Evolutionary conservation across 37 sponge, comb jelly and placozoan species (phyloP).

Genomic region (Bolinopsis microptera): DNA sequence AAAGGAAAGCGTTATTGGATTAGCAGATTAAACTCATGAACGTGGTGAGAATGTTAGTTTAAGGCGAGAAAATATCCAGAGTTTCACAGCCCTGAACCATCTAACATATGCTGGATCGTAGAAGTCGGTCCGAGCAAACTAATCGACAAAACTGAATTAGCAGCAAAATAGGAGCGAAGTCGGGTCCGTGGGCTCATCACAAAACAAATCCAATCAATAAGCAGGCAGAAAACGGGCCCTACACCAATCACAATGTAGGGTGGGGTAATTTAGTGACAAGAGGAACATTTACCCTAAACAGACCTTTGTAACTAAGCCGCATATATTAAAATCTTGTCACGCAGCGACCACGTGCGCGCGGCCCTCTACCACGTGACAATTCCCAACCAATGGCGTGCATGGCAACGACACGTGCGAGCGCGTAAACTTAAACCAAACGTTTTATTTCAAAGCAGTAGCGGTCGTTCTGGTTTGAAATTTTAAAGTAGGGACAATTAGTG

Average conservation of each 20-base stretch:
- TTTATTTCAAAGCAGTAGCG: conserved; percentile 42
- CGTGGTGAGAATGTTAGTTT: not conserved
- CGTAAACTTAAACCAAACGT: conserved; percentile 46
- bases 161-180: not conserved
- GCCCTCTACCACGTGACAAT: not conserved
- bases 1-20: not conserved
- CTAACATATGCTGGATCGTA: not conserved
- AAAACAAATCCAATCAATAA: not conserved
- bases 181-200: not conserved
- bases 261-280: conserved; percentile 49
- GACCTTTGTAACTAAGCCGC: conserved; percentile 3
- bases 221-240: not conserved
- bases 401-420: not conserved
- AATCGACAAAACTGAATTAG: not conserved
- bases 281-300: conserved; percentile 61
- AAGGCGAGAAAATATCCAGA: not conserved
- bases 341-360: conserved; percentile 22
- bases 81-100: not conserved
- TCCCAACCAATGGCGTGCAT: conserved; percentile 14
- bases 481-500: conserved; percentile 33
- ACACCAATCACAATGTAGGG: not conserved
- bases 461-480: conserved; percentile 44
- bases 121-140: not conserved
- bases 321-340: conserved; percentile 12
- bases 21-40: not conserved